Base-by-base conservation (phyloP, 1,140 invertebrate genomes). In the Zeugodacus cucurbitae region DNA sequence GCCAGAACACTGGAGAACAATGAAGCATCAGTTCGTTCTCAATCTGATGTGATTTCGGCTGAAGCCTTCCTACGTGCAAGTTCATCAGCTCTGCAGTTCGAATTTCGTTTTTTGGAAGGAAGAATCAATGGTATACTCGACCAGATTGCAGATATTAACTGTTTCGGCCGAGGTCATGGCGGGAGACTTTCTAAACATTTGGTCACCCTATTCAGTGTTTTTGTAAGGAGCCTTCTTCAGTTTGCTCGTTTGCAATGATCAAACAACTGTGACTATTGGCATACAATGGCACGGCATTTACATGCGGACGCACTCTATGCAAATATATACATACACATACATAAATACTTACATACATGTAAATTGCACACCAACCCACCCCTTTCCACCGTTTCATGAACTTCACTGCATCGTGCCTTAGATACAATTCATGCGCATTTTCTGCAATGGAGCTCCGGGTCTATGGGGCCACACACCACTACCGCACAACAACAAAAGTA, bases 391-490 rank as follows among this genome's bases (percentile, higher is more conserved):
- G 32, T 10, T 54, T 17, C 48, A 20, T 11, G 29, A 29, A 4
- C 29, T 14, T 3, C 62, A 26, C 5, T 22, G 34, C 67, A 10
- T 8, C 20, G 20, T 10, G 32, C 67, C 20, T 22, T 37, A 34
- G 62, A 14, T 74, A 74, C 37, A 74, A 74, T 82, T 82, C 74
- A 44, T 29, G 2, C 74, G 74, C 3, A 34, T 34, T 82, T 82
- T 48, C 26, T 48, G 41, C 74, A 82, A 82, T 14, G 41, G 37
- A 48, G n/a, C 37, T 82, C n/a, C 20, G 22, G 17, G 22, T 82
- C 74, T 82, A 10, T 82, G 74, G 74, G 74, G 74, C 74, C 74
- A 82, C 74, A 82, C 74, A 82, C 74, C 22, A 82, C 34, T 74
- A 82, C 41, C 41, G 20, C 8, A 44, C 22, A 44, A 48, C 74